Percentiles rank a stretch among this genome's conserved stretches.
Evolutionary conservation across 2,113 vertebrate species (phyloP).

Genomic region (Mugil cephalus): DNA sequence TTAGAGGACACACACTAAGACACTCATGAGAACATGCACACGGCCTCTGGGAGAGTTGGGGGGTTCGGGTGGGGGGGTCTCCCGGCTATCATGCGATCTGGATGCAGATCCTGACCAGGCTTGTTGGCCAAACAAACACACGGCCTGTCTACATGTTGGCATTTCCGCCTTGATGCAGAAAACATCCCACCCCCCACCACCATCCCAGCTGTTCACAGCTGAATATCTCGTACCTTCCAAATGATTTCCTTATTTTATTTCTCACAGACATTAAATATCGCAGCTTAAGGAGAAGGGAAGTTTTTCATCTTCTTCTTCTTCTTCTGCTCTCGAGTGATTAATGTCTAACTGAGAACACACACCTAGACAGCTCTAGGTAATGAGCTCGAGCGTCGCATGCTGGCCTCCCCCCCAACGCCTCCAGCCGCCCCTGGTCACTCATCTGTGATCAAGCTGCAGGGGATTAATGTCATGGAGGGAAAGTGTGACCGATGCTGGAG

Average conservation of each 20-base stretch:
- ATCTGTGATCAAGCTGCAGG: constrained; percentile 56
- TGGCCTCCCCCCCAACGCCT: constrained; percentile 12
- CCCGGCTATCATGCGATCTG: constrained; percentile 59
- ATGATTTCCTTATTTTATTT: constrained; percentile 37
- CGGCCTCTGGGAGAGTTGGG: constrained; percentile 6
- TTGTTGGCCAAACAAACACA: constrained; percentile 73
- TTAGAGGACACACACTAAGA: constrained; percentile 46
- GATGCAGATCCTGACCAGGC: constrained; percentile 31
- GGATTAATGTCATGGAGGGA: constrained; percentile 58
- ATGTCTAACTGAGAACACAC: constrained; percentile 65
- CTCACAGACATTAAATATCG: constrained; percentile 47
- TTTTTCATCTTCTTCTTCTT: constrained; percentile 9
- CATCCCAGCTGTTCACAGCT: constrained; percentile 52
- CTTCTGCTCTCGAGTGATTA: constrained; percentile 44
- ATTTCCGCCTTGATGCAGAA: constrained; percentile 63
- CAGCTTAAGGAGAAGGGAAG: no score
- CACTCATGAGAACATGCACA: neutral
- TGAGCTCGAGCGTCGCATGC: constrained; percentile 47
- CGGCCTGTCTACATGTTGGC: constrained; percentile 58
- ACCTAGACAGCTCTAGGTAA: constrained; percentile 54
- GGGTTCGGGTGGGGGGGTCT: neutral
- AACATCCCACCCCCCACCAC: neutral
- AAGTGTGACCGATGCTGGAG: constrained; percentile 53
- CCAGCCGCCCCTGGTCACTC: constrained; percentile 36
- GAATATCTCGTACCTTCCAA: constrained; percentile 54